Percentiles rank a stretch among this genome's conserved stretches.
Evolutionary conservation across 2,113 vertebrate species (phyloP).

Genomic region (Campylorhamphus procurvoides): DNA sequence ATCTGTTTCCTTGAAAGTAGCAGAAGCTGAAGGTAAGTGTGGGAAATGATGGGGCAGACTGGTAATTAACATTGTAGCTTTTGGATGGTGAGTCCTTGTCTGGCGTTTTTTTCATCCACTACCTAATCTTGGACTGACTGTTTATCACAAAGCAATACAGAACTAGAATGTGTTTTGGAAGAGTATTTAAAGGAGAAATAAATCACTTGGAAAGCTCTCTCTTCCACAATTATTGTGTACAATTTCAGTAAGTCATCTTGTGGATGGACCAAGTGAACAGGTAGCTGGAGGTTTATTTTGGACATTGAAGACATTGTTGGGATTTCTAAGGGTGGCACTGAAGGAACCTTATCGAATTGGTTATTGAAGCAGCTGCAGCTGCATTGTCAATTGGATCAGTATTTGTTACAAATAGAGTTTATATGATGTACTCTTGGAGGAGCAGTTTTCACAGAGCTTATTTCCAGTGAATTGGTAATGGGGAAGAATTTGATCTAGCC

Average conservation of each 20-base stretch:
- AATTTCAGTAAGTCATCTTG: background rate
- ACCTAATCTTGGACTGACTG: background rate
- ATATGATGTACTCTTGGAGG: background rate
- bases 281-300: background rate
- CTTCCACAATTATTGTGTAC: background rate
- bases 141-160: background rate
- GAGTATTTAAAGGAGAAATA: background rate
- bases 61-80: background rate
- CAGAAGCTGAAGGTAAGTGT: background rate
- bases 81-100: background rate
- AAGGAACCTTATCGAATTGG: background rate
- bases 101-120: background rate
- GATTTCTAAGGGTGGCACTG: background rate
- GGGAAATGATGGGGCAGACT: background rate
- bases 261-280: background rate
- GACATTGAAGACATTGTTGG: background rate
- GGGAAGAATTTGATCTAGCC: conserved; percentile 34
- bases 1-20: background rate
- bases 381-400: background rate
- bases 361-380: background rate
- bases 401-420: conserved; percentile 14
- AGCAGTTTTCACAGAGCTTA: background rate
- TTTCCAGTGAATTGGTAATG: conserved; percentile 25
- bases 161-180: background rate
- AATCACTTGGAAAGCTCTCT: background rate